Conservation (phyloP, 2,113 vertebrate genomes). For the Gopherus evgoodei region DNA sequence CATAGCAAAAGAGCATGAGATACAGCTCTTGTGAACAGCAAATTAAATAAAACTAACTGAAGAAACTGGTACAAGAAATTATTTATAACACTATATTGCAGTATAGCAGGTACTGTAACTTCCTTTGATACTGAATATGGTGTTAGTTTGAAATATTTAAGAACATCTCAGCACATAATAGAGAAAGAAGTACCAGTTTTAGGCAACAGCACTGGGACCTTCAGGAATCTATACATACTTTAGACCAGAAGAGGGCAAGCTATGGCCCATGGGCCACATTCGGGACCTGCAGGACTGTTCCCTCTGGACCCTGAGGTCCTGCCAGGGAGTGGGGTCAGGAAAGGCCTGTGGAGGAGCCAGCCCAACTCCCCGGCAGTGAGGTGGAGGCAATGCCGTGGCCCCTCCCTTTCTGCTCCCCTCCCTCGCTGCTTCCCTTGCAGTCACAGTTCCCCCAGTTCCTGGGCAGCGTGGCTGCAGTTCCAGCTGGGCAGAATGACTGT, state of each 20-base stretch:
- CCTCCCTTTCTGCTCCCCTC: too few species aligned
- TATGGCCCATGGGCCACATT: too few species aligned
- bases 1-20: background rate
- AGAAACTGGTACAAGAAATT: rapidly evolving
- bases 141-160: background rate
- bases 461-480: too few species aligned
- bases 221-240: rapidly evolving
- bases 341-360: too few species aligned
- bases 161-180: background rate
- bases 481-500: too few species aligned
- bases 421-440: too few species aligned
- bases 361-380: too few species aligned
- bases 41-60: background rate
- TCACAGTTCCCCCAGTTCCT: too few species aligned
- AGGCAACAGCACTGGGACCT: background rate
- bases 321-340: too few species aligned
- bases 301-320: too few species aligned
- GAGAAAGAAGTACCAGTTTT: background rate
- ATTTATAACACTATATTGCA: background rate
- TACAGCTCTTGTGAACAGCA: background rate
- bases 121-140: rapidly evolving
- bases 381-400: too few species aligned
- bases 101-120: background rate
- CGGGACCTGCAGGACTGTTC: too few species aligned
- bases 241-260: background rate